These are phyloP conservation scores for Helleia helle DNA, from an alignment of 2,888 invertebrate genomes.

Conservation along the genomic window DNA sequence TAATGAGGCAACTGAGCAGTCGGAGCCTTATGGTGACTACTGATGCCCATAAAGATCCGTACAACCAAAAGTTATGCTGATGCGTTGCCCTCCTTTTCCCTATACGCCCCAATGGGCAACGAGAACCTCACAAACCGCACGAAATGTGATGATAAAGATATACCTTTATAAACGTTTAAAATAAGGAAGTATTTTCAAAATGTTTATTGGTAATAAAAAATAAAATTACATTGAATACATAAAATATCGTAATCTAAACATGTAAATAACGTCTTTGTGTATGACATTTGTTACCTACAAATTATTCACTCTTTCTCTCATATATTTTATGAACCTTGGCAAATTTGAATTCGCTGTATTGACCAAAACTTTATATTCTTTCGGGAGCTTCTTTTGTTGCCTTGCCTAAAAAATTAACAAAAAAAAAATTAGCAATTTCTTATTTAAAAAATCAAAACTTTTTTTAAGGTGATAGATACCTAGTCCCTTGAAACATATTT, in stretches of 20 bases:
- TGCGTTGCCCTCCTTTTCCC: too few species aligned
- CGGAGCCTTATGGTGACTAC: too few species aligned
- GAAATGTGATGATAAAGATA: too few species aligned
- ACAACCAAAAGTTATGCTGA: too few species aligned
- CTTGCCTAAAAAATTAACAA: constrained; percentile 59
- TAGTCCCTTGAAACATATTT: too few species aligned
- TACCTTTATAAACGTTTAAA: constrained; percentile 1
- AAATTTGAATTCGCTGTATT: constrained; percentile 80
- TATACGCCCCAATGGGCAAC: too few species aligned
- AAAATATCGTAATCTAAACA: constrained; percentile 13
- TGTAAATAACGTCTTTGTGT: neutral
- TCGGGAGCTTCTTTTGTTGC: constrained; percentile 77
- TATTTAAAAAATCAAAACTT: too few species aligned
- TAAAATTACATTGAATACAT: constrained; percentile 7
- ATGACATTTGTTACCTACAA: constrained; percentile 24
- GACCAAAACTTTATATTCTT: constrained; percentile 80
- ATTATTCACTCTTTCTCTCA: constrained; percentile 55
- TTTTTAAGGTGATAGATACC: too few species aligned
- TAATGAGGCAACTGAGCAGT: too few species aligned
- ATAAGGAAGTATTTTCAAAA: constrained; percentile 1
- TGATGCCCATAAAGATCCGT: too few species aligned
- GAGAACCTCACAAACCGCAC: too few species aligned
- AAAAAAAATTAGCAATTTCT: neutral
- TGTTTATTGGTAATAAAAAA: constrained; percentile 5
- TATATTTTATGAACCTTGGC: constrained; percentile 82